Evolutionary conservation across 1,140 invertebrate species (phyloP), one percentile per base, ranked within the genome.

Genomic region (Drosophila ogumai): DNA sequence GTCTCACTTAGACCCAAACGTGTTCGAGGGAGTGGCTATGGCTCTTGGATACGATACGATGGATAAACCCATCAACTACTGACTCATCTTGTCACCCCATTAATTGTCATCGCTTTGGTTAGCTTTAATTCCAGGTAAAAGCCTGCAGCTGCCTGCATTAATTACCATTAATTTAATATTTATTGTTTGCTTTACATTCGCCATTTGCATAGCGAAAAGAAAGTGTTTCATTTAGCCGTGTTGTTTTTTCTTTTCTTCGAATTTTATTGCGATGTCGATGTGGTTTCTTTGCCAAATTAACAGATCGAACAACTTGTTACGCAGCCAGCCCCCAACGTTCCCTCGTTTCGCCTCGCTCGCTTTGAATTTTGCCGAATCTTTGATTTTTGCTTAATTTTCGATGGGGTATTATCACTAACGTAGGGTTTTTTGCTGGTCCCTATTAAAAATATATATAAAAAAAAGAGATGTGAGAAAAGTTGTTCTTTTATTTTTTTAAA

Each of bases 241-340:
- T 75, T 60, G 0, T n/a, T 6, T n/a, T 31, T 31, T 28, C 4
- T 47, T 47, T 50, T 19, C n/a, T 32, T 17, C 3, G n/a, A 60
- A 22, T 61, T 61, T 77, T 72, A 73, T 72, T 43, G 31, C 44
- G 17, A 6, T 64, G 19, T 40, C 56, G 54, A 7, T 40, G 47
- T 60, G 69, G 67, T 81, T 79, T 60, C 64, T 64, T 68, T 41
- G 41, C 55, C 84, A 79, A 88, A 88, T 87, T 88, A 88, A 79
- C 82, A 88, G 69, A 85, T 69, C 19, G 60, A 75, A 75, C 41
- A 61, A 80, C 75, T 78, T 78, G 74, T 78, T 78, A 78, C 74
- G 74, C 75, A 63, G 71, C 56, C 68, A 63, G 58, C 47, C 19
- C 58, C 41, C 46, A 34, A 52, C 17, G 58, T 46, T 66, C 41